Base-by-base conservation (phyloP, 2,113 vertebrate genomes). In the Thalassoma bifasciatum region DNA sequence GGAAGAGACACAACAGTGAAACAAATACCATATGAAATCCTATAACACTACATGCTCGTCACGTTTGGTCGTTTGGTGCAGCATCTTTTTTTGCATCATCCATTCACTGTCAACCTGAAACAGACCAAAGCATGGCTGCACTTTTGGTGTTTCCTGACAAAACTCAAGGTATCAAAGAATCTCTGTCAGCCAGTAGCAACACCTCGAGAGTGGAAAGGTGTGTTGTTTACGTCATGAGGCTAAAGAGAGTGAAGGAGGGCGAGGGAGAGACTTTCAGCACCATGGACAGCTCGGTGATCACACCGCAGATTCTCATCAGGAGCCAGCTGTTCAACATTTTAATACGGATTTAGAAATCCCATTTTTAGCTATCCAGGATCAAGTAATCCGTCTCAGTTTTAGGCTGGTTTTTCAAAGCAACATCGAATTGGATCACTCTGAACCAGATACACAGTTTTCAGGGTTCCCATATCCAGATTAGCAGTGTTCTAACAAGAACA, bases 201-300 rank as follows among this genome's bases (percentile, higher is more conserved):
- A 14, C 10, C 10, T 36, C 21, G 1, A 30, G 16, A 46, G 44
- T 34, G 30, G 6, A 3, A 30, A 30, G 30, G 30, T 30, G 30
- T 30, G 30, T 30, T 30, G 30, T 30, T 30, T 30, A 30, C 30
- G 30, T 30, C 30, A 30, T 6, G 30, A 30, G 3, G 30, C 30
- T 30, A 34, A 52, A 42, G 65, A 54, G 24, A 34, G 47, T 38
- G 22, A 40, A 36, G 51, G 44, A 10, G 38, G 56, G 21, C 14
- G 51, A 34, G 66, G n/a, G 23, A 1, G n/a, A 12, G 12, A 13
- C 36, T 1, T 75, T 81, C 84, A 88, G 89, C 71, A 91, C 88
- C 80, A 36, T 24, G 81, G 89, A 87, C 78, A 91, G 88, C 76
- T 89, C 89, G 65, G 42, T n/a, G 2, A 24, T 9, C 60, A 13